Base-by-base conservation (phyloP, 2,888 invertebrate species). In the Clivina fossor region DNA sequence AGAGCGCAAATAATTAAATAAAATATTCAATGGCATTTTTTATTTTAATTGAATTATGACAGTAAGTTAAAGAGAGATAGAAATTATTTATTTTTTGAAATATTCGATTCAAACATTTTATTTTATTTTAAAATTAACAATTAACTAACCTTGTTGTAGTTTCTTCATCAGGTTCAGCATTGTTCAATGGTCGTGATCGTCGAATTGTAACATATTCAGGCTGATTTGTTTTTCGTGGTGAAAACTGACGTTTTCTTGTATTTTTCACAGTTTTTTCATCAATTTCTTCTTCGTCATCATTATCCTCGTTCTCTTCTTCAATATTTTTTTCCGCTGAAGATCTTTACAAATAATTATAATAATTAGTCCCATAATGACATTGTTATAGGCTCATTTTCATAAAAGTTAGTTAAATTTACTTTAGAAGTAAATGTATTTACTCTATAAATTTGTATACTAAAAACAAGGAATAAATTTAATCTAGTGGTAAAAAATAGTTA, bases 141-240 rank as follows among this genome's bases (percentile, higher is more conserved):
- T 9, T 18, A 22, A 24, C 15, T 43, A 44, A 53, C 53, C 35
- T 53, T 15, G 53, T 43, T 15, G 43, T 18, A 15, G 18, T 26
- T 24, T 44, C 43, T 18, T 53, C 53, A 22, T 57, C 50, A 56
- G 62, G 58, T 47, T 63, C 64, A 5, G 68, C 68, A 1, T 70
- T 67, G 4, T 77, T 74, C 3, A 76, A 75, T 1, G 79, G 80
- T 60, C 81, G 75, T 56, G 77, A 79, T 63, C 86, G 75, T 64
- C 80, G 77, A 32, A 88, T 84, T 2, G 85, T 85, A 2, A 84
- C 83, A 64, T 87, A 87, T 66, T 84, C 82, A 1, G 83, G 83
- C 44, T 60, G 62, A 44, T 55, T 62, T 57, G 49, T 80, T 15
- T 70, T 70, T 7, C 71, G 35, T 5, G 72, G 65, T 1, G 75